Conservation (phyloP, 2,113 vertebrate genomes). For the Nibea albiflora region DNA sequence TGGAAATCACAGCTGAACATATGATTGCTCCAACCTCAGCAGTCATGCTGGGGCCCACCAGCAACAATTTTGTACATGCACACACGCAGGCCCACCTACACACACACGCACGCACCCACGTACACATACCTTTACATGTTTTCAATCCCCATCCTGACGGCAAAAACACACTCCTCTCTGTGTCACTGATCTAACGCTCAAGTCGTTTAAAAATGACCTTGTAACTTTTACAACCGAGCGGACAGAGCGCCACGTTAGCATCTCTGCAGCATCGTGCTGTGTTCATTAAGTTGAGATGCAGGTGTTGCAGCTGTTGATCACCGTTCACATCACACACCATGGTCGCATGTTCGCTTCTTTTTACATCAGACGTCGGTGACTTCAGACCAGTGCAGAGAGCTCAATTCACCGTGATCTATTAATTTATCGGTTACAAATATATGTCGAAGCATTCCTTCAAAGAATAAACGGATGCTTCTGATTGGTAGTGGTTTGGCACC, state of each 20-base stretch:
- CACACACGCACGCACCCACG: conserved; percentile 17
- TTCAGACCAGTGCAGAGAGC: background rate
- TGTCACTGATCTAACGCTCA: conserved; percentile 38
- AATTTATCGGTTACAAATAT: background rate
- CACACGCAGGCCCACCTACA: conserved; percentile 44
- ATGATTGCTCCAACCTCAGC: conserved; percentile 86
- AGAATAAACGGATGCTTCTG: background rate
- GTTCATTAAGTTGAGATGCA: background rate
- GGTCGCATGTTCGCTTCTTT: background rate
- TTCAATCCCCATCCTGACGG: conserved; percentile 30
- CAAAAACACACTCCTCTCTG: conserved; percentile 45
- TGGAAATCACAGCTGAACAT: conserved; percentile 87
- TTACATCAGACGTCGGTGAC: background rate
- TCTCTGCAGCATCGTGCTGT: background rate
- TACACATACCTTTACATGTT: conserved; percentile 50
- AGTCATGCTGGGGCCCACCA: conserved; percentile 86
- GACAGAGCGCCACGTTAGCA: conserved; percentile 16
- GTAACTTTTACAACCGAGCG: conserved; percentile 21
- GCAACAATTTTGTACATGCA: conserved; percentile 72
- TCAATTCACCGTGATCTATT: background rate
- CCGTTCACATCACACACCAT: background rate
- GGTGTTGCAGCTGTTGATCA: background rate
- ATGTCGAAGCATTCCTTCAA: background rate
- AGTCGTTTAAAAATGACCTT: conserved; percentile 27
- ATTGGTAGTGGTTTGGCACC: background rate